Percentiles rank a stretch among this genome's conserved stretches.
Evolutionary conservation across 1,140 invertebrate species (phyloP).

Genomic region (Aphaenogaster rudis): DNA sequence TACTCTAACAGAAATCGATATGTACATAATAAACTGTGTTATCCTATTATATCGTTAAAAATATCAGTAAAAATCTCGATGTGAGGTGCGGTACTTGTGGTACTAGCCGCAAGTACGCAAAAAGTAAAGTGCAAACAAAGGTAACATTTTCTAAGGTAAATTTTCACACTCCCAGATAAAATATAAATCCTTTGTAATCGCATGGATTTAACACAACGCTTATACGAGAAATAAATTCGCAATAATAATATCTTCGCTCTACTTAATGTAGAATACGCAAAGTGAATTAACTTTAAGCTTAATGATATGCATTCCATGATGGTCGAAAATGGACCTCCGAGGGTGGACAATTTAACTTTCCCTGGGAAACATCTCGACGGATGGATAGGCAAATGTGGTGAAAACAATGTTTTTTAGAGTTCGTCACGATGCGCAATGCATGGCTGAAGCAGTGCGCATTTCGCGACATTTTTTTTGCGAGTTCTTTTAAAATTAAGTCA

Average conservation of each 20-base stretch:
- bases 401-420: constrained; percentile 6
- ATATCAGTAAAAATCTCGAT: constrained; percentile 5
- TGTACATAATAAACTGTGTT: constrained; percentile 17
- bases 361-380: neutral
- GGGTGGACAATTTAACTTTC: constrained; percentile 9
- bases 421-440: constrained; percentile 63
- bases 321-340: neutral
- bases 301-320: constrained; percentile 37
- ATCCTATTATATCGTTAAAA: constrained; percentile 5
- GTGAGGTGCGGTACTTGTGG: neutral
- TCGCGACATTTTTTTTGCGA: constrained; percentile 30
- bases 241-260: neutral
- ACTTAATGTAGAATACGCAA: constrained; percentile 26
- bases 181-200: constrained; percentile 11
- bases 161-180: constrained; percentile 24
- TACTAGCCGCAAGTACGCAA: neutral
- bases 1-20: constrained; percentile 43
- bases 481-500: neutral
- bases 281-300: constrained; percentile 4
- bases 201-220: neutral
- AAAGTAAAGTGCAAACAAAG: constrained; percentile 6
- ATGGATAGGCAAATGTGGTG: constrained; percentile 42
- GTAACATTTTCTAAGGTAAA: neutral
- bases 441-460: constrained; percentile 75
- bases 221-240: constrained; percentile 28